These are phyloP conservation scores for Zaprionus nigranus DNA, from an alignment of 1,140 invertebrate genomes.

Conservation along the genomic window DNA sequence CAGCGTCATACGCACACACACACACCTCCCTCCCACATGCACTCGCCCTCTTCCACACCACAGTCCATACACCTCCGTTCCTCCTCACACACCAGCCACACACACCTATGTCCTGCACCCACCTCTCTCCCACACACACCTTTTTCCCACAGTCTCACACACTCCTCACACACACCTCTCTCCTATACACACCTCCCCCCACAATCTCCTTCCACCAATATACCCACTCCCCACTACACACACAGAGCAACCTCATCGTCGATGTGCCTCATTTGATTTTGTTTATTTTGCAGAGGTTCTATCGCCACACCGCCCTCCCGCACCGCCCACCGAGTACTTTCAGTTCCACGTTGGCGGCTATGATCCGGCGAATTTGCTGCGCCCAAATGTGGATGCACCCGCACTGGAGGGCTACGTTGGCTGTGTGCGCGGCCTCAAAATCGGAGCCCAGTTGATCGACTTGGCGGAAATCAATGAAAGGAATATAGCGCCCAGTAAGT, in stretches of 20 bases:
- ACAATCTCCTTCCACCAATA: too few species aligned
- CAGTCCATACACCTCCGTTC: too few species aligned
- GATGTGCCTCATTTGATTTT: slow-evolving; percentile 72
- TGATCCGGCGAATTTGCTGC: slow-evolving; percentile 89
- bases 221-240: too few species aligned
- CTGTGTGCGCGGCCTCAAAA: slow-evolving; percentile 94
- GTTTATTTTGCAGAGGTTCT: slow-evolving; percentile 89
- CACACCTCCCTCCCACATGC: too few species aligned
- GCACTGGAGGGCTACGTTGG: slow-evolving; percentile 91
- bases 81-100: too few species aligned
- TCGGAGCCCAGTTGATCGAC: slow-evolving; percentile 91
- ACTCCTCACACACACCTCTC: neutral
- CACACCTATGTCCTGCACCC: too few species aligned
- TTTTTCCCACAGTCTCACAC: too few species aligned
- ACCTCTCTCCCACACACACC: too few species aligned
- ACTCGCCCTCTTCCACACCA: too few species aligned
- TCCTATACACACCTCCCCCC: neutral
- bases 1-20: too few species aligned
- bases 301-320: slow-evolving; percentile 92
- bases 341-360: slow-evolving; percentile 95
- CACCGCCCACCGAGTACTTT: slow-evolving; percentile 93
- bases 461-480: slow-evolving; percentile 89
- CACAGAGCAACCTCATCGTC: neutral
- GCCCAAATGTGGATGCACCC: slow-evolving; percentile 86
- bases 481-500: slow-evolving; percentile 89